phyloP scores from a whole-genome alignment of 2,113 vertebrate species.

The Thamnaconus septentrionalis region DNA sequence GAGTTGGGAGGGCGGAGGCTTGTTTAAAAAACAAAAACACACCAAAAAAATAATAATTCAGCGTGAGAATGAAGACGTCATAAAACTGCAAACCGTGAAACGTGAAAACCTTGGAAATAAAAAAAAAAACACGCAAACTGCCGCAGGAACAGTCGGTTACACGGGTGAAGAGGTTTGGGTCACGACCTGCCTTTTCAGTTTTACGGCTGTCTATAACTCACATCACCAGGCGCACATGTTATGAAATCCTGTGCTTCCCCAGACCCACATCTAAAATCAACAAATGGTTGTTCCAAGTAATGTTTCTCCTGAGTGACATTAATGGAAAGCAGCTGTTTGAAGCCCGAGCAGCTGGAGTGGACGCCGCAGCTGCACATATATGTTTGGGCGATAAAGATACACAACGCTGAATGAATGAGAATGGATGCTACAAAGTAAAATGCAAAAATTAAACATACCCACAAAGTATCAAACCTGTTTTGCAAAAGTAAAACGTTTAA shows the following conservation, averaged over 20 bases:
- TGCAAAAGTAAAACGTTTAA: no score
- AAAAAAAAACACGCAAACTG: conserved; percentile 16
- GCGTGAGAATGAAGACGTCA: conserved; percentile 18
- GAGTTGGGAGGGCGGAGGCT: neutral
- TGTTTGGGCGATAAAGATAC: conserved; percentile 36
- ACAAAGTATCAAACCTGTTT: conserved; percentile 2
- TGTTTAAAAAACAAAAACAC: conserved; percentile 4
- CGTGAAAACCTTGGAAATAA: conserved; percentile 27
- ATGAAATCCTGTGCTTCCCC: conserved; percentile 54
- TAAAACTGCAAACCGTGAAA: conserved; percentile 33
- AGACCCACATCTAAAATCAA: conserved; percentile 67
- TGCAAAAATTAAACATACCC: conserved; percentile 21
- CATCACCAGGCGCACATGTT: conserved; percentile 53
- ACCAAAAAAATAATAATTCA: conserved; percentile 13
- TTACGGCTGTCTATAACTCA: conserved; percentile 59
- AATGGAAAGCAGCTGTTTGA: conserved; percentile 71
- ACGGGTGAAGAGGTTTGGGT: conserved; percentile 47
- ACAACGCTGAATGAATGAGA: no score
- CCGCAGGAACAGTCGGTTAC: conserved; percentile 40
- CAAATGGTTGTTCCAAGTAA: conserved; percentile 63
- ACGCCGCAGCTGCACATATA: conserved; percentile 23
- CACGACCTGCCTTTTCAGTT: conserved; percentile 53
- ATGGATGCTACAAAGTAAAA: neutral
- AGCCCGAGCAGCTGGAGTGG: conserved; percentile 56
- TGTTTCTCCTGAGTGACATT: conserved; percentile 56